Evolutionary conservation across 2,888 invertebrate genomes (phyloP), one percentile per base, ranked within the genome.

Genomic region (Octonoba sinensis): DNA sequence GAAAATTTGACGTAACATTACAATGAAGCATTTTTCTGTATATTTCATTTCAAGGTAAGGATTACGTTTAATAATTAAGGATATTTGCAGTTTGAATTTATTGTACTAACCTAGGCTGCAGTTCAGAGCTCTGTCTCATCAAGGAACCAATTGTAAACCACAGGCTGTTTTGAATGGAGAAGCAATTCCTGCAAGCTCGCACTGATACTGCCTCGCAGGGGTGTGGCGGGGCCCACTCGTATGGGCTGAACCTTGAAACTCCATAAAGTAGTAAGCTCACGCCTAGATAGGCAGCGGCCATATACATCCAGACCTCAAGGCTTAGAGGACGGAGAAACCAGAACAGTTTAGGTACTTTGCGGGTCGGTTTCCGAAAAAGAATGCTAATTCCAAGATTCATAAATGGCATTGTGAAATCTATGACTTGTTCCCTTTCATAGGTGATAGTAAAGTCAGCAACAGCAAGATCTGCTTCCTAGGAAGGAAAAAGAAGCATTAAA

Each of bases 191-290:
- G n/a, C 89, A 87, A 3, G 87, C 87, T 47, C 73, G 79, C 66
- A 88, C 88, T 3, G 87, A 86, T 73, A 89, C 88, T 4, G 87
- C 86, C 84, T 88, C 88, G 75, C 89, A 89, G 1, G 89, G 89
- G 82, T 89, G 88, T 0, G 89, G 88, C 88, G 89, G 66, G 20
- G 76, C 65, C 87, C 87, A 87, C 85, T 90, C 90, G 83, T 89
- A 89, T 2, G 90, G 89, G 56, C 87, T 88, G 85, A 89, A 89
- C 83, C 89, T 86, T 74, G 97, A 97, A 60, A 97, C 91, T 83
- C 97, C 93, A 88, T 96, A 98, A 12, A 86, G 83, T 0, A 85
- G 83, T 15, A 86, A 56, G 66, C 84, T 85, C 2, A 86, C 85
- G 46, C 85, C 85, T 46, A 86, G 65, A 77, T 86, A 86, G 11